Conservation (phyloP, 1,140 invertebrate genomes). For the Drosophila sturtevanti region DNA sequence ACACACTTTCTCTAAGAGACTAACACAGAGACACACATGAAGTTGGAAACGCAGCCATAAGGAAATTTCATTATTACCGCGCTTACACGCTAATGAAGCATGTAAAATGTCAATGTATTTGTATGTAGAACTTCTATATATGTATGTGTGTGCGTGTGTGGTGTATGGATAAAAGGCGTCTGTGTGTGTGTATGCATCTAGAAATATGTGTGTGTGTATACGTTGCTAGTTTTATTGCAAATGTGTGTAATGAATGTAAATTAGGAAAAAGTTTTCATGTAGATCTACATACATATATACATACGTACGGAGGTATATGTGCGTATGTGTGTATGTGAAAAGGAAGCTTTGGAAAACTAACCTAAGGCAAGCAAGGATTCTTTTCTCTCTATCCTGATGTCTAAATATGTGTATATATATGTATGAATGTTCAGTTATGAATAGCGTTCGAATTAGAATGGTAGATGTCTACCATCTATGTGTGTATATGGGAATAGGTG, state of each 20-base stretch:
- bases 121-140: slow-evolving; percentile 16
- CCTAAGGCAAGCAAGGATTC: slow-evolving; percentile 70
- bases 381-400: slow-evolving; percentile 16
- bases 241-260: slow-evolving; percentile 81
- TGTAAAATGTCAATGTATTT: slow-evolving; percentile 78
- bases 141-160: neutral
- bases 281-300: slow-evolving; percentile 14
- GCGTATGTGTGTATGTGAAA: slow-evolving; percentile 5
- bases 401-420: neutral
- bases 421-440: slow-evolving; percentile 53
- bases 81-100: slow-evolving; percentile 80
- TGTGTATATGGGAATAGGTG: slow-evolving; percentile 22
- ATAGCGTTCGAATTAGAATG: slow-evolving; percentile 69
- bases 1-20: neutral
- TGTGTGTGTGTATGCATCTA: slow-evolving; percentile 34
- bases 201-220: slow-evolving; percentile 25
- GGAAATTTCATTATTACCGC: slow-evolving; percentile 81
- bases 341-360: slow-evolving; percentile 55
- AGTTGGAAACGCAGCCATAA: slow-evolving; percentile 73
- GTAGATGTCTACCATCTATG: slow-evolving; percentile 44
- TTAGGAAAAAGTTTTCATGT: slow-evolving; percentile 76
- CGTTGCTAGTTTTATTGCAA: slow-evolving; percentile 78
- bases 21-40: slow-evolving; percentile 15
- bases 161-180: neutral
- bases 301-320: neutral